A percentile compares a stretch with the other conserved stretches of the same genome.
phyloP scores from a whole-genome alignment of 2,888 invertebrate genomes.

The Agrenia bidenticulata region DNA sequence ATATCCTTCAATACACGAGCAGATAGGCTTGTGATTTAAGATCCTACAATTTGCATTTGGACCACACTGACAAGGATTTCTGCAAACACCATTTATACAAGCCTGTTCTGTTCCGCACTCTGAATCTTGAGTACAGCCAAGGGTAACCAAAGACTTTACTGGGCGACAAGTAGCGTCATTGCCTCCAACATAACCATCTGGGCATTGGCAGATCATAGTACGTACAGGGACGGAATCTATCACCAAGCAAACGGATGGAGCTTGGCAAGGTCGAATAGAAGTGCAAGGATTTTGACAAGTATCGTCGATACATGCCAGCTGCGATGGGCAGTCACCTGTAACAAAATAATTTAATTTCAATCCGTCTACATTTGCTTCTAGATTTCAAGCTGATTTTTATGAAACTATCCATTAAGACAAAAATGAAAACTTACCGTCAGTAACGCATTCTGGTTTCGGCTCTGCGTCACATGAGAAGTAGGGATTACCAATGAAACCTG shows the following conservation, averaged over 20 bases:
- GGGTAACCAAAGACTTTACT: slow-evolving; percentile 56
- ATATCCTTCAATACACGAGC: slow-evolving; percentile 55
- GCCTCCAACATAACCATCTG: slow-evolving; percentile 79
- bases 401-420: neutral
- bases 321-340: slow-evolving; percentile 75
- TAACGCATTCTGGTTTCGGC: slow-evolving; percentile 66
- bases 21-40: slow-evolving; percentile 57
- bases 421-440: slow-evolving; percentile 59
- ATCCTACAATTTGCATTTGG: slow-evolving; percentile 56
- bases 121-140: slow-evolving; percentile 75
- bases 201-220: slow-evolving; percentile 78
- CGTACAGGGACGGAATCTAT: slow-evolving; percentile 80
- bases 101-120: slow-evolving; percentile 78
- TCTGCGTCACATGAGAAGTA: slow-evolving; percentile 51
- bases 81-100: slow-evolving; percentile 81
- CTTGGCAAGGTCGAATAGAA: slow-evolving; percentile 73
- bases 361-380: neutral
- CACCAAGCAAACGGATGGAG: slow-evolving; percentile 77
- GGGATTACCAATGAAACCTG: slow-evolving; percentile 53
- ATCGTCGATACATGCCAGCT: slow-evolving; percentile 76
- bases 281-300: slow-evolving; percentile 82
- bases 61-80: slow-evolving; percentile 86
- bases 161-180: slow-evolving; percentile 75
- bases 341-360: slow-evolving; percentile 8
- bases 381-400: neutral